Percentiles rank a stretch among this genome's conserved stretches.
These are phyloP conservation scores for Cromileptes altivelis DNA, from an alignment of 2,113 vertebrate species.

Conservation along the genomic window DNA sequence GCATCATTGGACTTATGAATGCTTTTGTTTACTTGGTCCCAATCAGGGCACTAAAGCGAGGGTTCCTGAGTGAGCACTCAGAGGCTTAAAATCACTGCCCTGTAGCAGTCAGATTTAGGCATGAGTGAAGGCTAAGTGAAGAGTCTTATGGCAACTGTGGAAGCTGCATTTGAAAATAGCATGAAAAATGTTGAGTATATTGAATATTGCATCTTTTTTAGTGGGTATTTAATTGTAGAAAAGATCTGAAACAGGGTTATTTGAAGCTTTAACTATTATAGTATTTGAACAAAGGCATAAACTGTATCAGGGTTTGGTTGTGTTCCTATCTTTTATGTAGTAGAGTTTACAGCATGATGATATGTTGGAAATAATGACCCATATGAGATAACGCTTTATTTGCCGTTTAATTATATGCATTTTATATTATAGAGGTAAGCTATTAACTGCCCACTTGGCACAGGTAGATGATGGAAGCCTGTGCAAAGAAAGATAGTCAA, in stretches of 20 bases:
- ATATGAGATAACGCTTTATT: background rate
- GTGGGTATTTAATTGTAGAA: background rate
- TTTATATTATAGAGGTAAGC: background rate
- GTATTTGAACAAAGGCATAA: background rate
- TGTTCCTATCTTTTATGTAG: background rate
- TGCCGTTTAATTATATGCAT: background rate
- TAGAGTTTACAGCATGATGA: background rate
- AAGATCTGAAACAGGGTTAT: background rate
- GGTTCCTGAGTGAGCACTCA: background rate
- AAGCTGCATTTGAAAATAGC: background rate
- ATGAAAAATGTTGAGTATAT: background rate
- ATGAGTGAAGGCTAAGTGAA: background rate
- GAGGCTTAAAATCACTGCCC: background rate
- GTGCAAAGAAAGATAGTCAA: background rate
- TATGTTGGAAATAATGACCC: background rate
- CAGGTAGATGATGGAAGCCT: background rate
- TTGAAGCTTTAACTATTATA: background rate
- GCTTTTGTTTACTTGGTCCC: slow-evolving; percentile 42
- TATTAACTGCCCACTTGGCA: background rate
- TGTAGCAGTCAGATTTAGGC: background rate
- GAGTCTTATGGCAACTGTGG: background rate
- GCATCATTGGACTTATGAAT: slow-evolving; percentile 38
- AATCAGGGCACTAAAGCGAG: slow-evolving; percentile 14
- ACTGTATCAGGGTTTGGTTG: background rate
- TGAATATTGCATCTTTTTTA: background rate